Percentiles rank a stretch among this genome's conserved stretches.
Conservation (phyloP, 37 sponge, comb jelly and placozoan species). For the Haliclona indistincta region DNA sequence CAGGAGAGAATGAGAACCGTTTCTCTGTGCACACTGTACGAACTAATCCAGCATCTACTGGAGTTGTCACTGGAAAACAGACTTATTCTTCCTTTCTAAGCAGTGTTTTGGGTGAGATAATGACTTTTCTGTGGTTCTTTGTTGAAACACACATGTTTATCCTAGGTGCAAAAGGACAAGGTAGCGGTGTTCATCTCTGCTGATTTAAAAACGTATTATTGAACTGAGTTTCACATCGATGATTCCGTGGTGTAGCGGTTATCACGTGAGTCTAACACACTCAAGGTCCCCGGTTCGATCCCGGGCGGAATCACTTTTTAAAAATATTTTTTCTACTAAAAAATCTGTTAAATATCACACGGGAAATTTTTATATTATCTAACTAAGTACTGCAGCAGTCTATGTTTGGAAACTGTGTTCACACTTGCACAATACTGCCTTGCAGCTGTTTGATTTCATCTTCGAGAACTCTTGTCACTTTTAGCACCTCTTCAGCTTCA, state of each 20-base stretch:
- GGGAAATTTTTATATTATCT: no score
- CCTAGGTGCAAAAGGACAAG: constrained; percentile 49
- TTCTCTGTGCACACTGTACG: constrained; percentile 72
- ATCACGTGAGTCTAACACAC: constrained; percentile 40
- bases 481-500: constrained; percentile 81
- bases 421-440: constrained; percentile 46
- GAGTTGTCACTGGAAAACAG: constrained; percentile 83
- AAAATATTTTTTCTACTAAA: no score
- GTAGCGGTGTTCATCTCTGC: constrained; percentile 79
- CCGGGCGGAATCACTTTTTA: constrained; percentile 20
- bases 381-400: no score
- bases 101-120: constrained; percentile 59
- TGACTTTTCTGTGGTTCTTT: background rate
- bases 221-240: background rate
- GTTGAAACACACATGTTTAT: background rate
- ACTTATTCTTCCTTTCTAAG: constrained; percentile 90
- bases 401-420: background rate
- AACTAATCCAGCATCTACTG: constrained; percentile 71
- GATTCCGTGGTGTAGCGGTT: constrained; percentile 67
- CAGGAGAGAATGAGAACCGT: constrained; percentile 31
- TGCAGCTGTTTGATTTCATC: constrained; percentile 67
- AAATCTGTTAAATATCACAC: no score
- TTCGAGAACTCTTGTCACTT: constrained; percentile 69
- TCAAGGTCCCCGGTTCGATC: constrained; percentile 17
- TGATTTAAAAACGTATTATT: constrained; percentile 19